Conservation (phyloP, 2,888 invertebrate genomes). For the Anthophora plumipes region DNA sequence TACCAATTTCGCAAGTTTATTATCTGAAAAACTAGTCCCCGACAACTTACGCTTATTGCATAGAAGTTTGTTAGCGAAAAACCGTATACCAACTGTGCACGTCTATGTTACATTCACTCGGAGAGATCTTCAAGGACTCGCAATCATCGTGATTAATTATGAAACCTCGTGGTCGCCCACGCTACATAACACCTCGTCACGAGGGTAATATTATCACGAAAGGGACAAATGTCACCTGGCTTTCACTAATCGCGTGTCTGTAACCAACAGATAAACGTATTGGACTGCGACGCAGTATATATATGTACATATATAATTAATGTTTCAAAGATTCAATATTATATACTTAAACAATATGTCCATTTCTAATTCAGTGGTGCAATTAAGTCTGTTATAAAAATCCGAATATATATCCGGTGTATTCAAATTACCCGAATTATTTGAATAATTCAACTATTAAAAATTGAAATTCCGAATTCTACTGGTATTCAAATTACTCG, state of each 20-base stretch:
- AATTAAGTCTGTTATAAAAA: too few relatives aligned
- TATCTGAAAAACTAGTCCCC: not conserved
- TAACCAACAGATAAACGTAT: not conserved
- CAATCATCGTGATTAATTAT: conserved; percentile 17
- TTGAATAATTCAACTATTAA: too few relatives aligned
- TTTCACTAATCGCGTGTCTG: not conserved
- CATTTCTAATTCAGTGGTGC: too few relatives aligned
- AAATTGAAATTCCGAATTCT: too few relatives aligned
- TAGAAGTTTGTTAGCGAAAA: not conserved
- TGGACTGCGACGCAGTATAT: not conserved
- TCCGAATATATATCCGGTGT: too few relatives aligned
- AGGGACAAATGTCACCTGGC: conserved; percentile 4
- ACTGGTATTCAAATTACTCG: too few relatives aligned
- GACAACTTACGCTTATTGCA: not conserved
- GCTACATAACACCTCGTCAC: not conserved
- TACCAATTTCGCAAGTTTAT: not conserved
- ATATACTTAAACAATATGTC: too few relatives aligned
- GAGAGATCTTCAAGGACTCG: not conserved
- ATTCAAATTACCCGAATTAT: too few relatives aligned
- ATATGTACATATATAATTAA: too few relatives aligned
- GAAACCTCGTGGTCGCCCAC: not conserved
- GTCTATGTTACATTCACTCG: not conserved
- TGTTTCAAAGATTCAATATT: not conserved
- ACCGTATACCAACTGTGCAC: not conserved
- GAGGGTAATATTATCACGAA: conserved; percentile 12